Conservation (phyloP, 53 echinoderm and acorn worm species). For the Paracentrotus lividus region DNA sequence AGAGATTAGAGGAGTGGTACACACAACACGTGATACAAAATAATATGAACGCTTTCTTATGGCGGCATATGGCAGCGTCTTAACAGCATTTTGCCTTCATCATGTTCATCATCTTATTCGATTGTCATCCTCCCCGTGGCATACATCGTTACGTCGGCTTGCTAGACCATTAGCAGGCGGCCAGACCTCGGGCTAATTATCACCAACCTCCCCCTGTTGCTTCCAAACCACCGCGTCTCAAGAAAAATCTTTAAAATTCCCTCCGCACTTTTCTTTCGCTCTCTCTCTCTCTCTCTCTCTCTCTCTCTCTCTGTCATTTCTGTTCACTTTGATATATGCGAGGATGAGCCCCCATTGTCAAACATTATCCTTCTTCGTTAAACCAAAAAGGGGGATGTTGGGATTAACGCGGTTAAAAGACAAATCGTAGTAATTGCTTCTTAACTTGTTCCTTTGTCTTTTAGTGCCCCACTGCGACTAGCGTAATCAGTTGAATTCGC, state of each 20-base stretch:
- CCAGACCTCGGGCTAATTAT: conserved; percentile 22
- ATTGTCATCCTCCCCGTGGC: background rate
- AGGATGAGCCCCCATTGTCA: background rate
- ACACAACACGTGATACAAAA: background rate
- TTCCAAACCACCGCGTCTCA: background rate
- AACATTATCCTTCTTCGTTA: background rate
- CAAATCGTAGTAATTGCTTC: conserved; percentile 19
- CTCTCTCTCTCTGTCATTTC: too few relatives aligned
- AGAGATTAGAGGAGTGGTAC: background rate
- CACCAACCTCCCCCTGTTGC: conserved; percentile 15
- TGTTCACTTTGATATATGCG: background rate
- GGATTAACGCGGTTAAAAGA: conserved; percentile 10
- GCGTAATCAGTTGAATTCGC: background rate
- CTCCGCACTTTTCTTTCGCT: background rate
- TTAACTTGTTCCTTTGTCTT: conserved; percentile 8
- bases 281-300: too few relatives aligned
- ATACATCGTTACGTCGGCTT: background rate
- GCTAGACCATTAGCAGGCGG: conserved; percentile 2
- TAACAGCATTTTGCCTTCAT: background rate
- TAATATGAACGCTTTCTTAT: background rate
- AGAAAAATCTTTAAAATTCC: background rate
- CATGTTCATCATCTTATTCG: background rate
- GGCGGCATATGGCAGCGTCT: background rate
- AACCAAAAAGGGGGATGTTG: background rate
- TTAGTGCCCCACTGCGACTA: background rate